Percentiles rank a stretch among this genome's conserved stretches.
Conservation (phyloP, 1,140 invertebrate species). For the Sminthurides bifidus region DNA sequence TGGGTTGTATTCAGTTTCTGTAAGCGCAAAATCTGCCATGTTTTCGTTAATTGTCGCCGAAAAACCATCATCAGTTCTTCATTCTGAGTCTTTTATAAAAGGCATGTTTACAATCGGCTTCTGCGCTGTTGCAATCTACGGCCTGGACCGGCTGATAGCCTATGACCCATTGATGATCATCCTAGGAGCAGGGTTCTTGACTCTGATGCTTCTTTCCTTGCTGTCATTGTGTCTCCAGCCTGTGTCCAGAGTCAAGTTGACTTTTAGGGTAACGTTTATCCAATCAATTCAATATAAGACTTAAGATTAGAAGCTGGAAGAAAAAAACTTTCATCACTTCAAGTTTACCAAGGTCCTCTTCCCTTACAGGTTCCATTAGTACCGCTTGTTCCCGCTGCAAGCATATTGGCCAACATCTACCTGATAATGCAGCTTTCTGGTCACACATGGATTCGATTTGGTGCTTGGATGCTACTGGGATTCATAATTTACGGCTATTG, state of each 20-base stretch:
- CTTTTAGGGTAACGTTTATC: slow-evolving; percentile 35
- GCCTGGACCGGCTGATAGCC: slow-evolving; percentile 29
- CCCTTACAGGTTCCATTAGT: slow-evolving; percentile 66
- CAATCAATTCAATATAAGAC: neutral
- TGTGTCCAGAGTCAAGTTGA: slow-evolving; percentile 34
- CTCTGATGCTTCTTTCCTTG: slow-evolving; percentile 32
- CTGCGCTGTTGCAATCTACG: slow-evolving; percentile 33
- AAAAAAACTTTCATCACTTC: neutral
- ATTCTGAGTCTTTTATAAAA: slow-evolving; percentile 12
- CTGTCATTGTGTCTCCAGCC: slow-evolving; percentile 35
- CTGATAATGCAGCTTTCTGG: slow-evolving; percentile 74
- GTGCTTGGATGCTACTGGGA: slow-evolving; percentile 54
- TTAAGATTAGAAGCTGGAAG: neutral
- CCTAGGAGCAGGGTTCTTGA: slow-evolving; percentile 23
- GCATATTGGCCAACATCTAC: slow-evolving; percentile 73
- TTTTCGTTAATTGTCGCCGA: neutral
- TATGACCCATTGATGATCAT: slow-evolving; percentile 12
- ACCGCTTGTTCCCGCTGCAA: slow-evolving; percentile 67
- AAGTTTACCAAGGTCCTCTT: neutral
- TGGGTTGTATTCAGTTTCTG: slow-evolving; percentile 26
- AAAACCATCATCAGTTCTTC: neutral
- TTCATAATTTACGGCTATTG: slow-evolving; percentile 24
- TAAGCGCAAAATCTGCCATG: slow-evolving; percentile 10
- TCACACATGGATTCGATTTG: slow-evolving; percentile 48
- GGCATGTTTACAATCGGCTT: slow-evolving; percentile 33